Conservation (phyloP, 1,140 invertebrate species). For the Agrypnia vestita region DNA sequence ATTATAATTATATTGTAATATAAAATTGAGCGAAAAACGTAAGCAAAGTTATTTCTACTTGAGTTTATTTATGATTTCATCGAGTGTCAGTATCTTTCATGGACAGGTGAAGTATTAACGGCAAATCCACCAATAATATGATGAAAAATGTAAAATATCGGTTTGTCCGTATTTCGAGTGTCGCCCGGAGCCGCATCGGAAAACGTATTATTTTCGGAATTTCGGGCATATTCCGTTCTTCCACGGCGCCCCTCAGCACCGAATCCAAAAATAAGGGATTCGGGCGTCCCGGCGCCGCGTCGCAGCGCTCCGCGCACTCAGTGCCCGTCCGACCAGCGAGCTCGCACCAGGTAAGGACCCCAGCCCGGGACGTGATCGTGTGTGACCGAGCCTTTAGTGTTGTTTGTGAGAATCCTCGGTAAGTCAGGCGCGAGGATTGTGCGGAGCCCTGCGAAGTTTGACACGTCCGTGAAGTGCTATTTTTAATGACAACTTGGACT, state of each 20-base stretch:
- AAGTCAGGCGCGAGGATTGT: neutral
- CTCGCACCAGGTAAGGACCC: slow-evolving; percentile 58
- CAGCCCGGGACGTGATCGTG: slow-evolving; percentile 27
- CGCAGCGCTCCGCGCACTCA: slow-evolving; percentile 36
- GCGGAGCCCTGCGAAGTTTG: neutral
- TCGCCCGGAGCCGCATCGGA: slow-evolving; percentile 7
- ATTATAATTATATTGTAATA: too few species aligned
- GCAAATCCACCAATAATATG: too few species aligned
- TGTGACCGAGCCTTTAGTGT: slow-evolving; percentile 4
- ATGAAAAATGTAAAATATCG: too few species aligned
- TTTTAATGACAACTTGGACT: slow-evolving; percentile 3
- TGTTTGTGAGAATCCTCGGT: slow-evolving; percentile 16
- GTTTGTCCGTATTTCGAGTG: neutral
- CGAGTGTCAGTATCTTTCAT: too few species aligned
- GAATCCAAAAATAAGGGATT: slow-evolving; percentile 53
- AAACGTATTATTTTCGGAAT: slow-evolving; percentile 37
- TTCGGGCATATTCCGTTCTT: slow-evolving; percentile 30
- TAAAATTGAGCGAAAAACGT: too few species aligned
- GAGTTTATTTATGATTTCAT: too few species aligned
- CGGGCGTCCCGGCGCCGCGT: slow-evolving; percentile 32
- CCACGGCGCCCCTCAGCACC: slow-evolving; percentile 33
- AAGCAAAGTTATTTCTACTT: too few species aligned
- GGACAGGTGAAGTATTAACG: too few species aligned
- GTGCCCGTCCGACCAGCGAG: slow-evolving; percentile 58
- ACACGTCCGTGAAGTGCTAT: slow-evolving; percentile 25